Conservation (phyloP, 2,888 invertebrate genomes). For the Fissipunctia ypsillon region DNA sequence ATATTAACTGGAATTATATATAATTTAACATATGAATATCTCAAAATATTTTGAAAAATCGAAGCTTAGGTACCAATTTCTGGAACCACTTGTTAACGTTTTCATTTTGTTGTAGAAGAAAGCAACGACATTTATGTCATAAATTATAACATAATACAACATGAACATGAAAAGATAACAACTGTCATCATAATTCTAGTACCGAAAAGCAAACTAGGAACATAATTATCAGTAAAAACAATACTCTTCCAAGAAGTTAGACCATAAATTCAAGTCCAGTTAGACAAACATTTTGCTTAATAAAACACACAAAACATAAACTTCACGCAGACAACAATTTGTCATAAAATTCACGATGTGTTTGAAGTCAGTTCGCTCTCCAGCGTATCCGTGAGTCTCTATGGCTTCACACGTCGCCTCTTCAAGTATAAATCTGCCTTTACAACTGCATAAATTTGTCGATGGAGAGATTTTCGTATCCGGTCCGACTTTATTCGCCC, state of each 20-base stretch:
- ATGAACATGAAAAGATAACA: slow-evolving; percentile 27
- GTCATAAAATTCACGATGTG: slow-evolving; percentile 57
- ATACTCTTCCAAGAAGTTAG: slow-evolving; percentile 44
- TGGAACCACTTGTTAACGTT: not conserved
- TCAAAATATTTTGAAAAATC: not conserved
- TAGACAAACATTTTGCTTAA: slow-evolving; percentile 52
- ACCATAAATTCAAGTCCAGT: slow-evolving; percentile 43
- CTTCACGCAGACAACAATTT: slow-evolving; percentile 52
- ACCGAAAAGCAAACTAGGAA: slow-evolving; percentile 22
- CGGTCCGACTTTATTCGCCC: slow-evolving; percentile 81
- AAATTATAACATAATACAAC: slow-evolving; percentile 31
- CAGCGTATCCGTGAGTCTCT: slow-evolving; percentile 65
- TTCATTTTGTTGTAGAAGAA: not conserved
- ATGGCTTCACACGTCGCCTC: slow-evolving; percentile 82
- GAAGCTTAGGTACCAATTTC: not conserved
- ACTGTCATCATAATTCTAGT: slow-evolving; percentile 44
- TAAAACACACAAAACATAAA: slow-evolving; percentile 54
- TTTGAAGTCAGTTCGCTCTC: slow-evolving; percentile 58
- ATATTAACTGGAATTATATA: too few species aligned
- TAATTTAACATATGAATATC: not conserved
- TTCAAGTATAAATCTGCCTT: slow-evolving; percentile 86
- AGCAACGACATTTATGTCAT: not conserved
- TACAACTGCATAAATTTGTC: slow-evolving; percentile 89
- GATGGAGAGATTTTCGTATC: slow-evolving; percentile 87
- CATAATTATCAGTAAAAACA: slow-evolving; percentile 37